phyloP scores from a whole-genome alignment of 2,888 invertebrate genomes.

The Hetaerina titia region DNA sequence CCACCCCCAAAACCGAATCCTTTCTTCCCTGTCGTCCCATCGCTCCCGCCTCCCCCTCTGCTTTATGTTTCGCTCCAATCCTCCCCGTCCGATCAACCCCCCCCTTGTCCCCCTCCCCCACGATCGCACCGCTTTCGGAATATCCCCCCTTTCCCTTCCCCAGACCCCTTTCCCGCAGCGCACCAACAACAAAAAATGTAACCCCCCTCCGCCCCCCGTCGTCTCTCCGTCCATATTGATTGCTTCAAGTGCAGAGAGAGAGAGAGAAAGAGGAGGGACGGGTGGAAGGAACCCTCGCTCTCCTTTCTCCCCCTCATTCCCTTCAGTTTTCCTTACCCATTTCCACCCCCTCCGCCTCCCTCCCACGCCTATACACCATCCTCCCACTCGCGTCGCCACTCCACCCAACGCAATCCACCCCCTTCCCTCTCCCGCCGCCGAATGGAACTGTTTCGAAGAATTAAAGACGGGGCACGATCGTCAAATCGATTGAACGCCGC shows the following conservation, averaged over 20 bases:
- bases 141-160: background rate
- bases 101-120: background rate
- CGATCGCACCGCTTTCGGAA: background rate
- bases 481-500: background rate
- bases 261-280: background rate
- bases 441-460: background rate
- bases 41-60: background rate
- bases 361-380: background rate
- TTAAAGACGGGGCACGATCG: background rate
- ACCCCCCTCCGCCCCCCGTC: background rate
- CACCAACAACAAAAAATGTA: conserved; percentile 7
- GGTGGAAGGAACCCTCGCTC: background rate
- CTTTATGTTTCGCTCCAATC: background rate
- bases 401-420: too few relatives aligned
- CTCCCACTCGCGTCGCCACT: background rate
- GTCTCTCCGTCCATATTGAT: background rate
- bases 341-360: background rate
- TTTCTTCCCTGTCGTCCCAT: background rate
- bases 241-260: conserved; percentile 30
- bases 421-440: background rate
- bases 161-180: background rate
- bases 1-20: background rate
- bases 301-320: background rate
- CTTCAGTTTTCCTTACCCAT: background rate
- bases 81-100: background rate